Percentiles rank a stretch among this genome's conserved stretches.
Evolutionary conservation across 1,140 invertebrate genomes (phyloP).

Genomic region (Sycobia sp.): DNA sequence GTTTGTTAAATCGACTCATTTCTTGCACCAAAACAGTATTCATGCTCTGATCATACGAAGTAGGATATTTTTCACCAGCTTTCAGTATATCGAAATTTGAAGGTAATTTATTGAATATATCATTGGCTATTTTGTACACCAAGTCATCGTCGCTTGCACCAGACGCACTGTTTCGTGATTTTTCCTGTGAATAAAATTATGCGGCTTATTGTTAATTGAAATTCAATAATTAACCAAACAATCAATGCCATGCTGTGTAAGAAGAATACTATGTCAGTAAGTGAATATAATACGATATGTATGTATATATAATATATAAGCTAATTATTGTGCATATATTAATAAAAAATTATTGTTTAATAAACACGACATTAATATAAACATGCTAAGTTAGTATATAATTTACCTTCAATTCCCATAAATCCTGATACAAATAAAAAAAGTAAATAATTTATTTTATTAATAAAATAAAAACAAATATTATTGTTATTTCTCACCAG

Average conservation of each 20-base stretch:
- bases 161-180: constrained; percentile 45
- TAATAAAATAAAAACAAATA: constrained; percentile 23
- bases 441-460: constrained; percentile 27
- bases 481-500: constrained; percentile 43
- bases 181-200: constrained; percentile 48
- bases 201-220: too few relatives aligned
- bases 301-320: not conserved
- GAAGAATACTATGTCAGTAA: not conserved
- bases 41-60: constrained; percentile 84
- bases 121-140: constrained; percentile 71
- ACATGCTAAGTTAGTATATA: too few relatives aligned
- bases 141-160: constrained; percentile 70
- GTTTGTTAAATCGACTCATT: constrained; percentile 86
- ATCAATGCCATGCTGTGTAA: not conserved
- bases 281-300: not conserved
- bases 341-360: too few relatives aligned
- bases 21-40: constrained; percentile 93
- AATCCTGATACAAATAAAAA: constrained; percentile 46
- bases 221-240: too few relatives aligned
- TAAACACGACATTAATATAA: not conserved
- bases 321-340: too few relatives aligned
- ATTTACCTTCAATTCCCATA: constrained; percentile 51
- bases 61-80: constrained; percentile 76
- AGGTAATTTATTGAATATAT: constrained; percentile 77
- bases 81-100: constrained; percentile 72